Percentiles rank a stretch among this genome's conserved stretches.
phyloP scores from a whole-genome alignment of 2,797 vertebrate species.

The Chanos chanos region DNA sequence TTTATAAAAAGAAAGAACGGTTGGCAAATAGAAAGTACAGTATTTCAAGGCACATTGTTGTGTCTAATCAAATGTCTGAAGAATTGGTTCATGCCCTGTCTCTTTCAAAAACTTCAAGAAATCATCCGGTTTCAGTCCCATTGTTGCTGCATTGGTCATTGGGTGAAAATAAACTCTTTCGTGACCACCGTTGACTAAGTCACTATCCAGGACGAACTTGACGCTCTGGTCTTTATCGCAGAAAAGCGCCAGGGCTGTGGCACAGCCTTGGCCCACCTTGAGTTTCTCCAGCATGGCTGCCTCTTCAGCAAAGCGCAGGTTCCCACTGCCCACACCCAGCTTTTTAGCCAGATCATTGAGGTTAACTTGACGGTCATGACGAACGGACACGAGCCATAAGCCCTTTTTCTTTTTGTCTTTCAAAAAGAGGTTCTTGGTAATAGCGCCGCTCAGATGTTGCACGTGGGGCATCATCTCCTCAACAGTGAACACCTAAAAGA shows the following conservation, averaged over 20 bases:
- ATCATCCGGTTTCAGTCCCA: conserved; percentile 82
- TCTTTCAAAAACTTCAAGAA: conserved; percentile 83
- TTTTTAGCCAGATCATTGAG: conserved; percentile 85
- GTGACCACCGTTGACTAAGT: conserved; percentile 77
- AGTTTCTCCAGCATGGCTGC: conserved; percentile 84
- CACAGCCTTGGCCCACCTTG: conserved; percentile 84
- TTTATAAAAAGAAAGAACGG: too few relatives aligned
- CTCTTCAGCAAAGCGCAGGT: conserved; percentile 88
- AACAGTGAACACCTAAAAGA: conserved; percentile 84
- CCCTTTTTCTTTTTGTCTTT: conserved; percentile 94
- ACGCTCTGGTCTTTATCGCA: conserved; percentile 77
- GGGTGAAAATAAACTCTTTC: conserved; percentile 86
- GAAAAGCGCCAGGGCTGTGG: conserved; percentile 83
- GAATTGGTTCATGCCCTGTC: conserved; percentile 82
- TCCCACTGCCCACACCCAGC: conserved; percentile 83
- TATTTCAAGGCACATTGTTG: background rate
- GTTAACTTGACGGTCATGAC: conserved; percentile 83
- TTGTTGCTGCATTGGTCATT: conserved; percentile 86
- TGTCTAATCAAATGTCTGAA: conserved; percentile 62
- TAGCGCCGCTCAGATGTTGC: conserved; percentile 76
- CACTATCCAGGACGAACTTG: conserved; percentile 80
- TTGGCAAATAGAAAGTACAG: too few relatives aligned
- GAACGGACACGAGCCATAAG: conserved; percentile 83
- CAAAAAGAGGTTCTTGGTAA: conserved; percentile 91
- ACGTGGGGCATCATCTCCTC: conserved; percentile 96